Conservation (phyloP, 2,113 vertebrate species). For the Chelonoidis abingdonii region DNA sequence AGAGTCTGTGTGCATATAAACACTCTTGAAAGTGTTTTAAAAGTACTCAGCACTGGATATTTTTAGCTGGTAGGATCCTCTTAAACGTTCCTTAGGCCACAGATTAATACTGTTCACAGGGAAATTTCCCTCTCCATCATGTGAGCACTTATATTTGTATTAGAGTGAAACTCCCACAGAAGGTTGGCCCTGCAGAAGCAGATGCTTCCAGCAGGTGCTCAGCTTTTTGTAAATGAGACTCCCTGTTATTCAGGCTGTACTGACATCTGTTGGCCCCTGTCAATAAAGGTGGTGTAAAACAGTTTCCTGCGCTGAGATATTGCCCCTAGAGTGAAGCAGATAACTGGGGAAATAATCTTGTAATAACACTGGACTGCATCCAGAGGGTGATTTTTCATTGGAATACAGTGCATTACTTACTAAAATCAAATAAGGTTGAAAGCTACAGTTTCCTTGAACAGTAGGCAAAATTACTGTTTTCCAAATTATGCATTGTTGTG, state of each 20-base stretch:
- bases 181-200: not conserved
- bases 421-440: not conserved
- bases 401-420: rapidly evolving
- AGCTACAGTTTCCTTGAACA: rapidly evolving
- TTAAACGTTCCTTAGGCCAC: not conserved
- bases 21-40: conserved; percentile 32
- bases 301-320: not conserved
- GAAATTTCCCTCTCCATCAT: not conserved
- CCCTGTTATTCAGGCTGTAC: conserved; percentile 17
- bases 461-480: not conserved
- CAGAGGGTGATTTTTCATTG: not conserved
- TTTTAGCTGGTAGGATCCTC: conserved; percentile 53
- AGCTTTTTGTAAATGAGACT: not conserved
- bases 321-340: not conserved
- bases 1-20: not conserved
- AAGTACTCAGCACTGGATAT: not conserved
- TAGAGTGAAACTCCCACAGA: not conserved
- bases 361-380: rapidly evolving
- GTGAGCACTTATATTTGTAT: not conserved
- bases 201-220: not conserved
- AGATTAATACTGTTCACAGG: not conserved
- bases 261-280: conserved; percentile 51
- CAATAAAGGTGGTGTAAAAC: not conserved
- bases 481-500: not conserved
- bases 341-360: not conserved